phyloP scores from a whole-genome alignment of 1,140 invertebrate genomes.

The Pinna nobilis region DNA sequence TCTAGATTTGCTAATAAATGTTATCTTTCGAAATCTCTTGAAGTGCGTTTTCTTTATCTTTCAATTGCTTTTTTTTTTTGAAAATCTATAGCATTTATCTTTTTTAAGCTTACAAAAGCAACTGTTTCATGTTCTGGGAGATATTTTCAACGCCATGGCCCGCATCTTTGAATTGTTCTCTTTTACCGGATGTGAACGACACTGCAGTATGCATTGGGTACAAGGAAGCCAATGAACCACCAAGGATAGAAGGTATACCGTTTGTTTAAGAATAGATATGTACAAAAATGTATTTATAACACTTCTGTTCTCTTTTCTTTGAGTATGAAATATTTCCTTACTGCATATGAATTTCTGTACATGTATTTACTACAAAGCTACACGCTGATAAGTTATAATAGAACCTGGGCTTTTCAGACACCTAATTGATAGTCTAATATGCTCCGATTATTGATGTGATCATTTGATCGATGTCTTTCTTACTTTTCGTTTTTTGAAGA shows the following conservation, averaged over 20 bases:
- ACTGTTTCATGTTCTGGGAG: conserved; percentile 62
- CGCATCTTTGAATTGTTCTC: conserved; percentile 53
- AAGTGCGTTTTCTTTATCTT: too few relatives aligned
- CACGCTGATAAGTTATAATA: too few relatives aligned
- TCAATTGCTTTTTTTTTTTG: neutral
- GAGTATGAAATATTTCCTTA: too few relatives aligned
- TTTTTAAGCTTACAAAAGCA: conserved; percentile 45
- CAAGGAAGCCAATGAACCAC: conserved; percentile 55
- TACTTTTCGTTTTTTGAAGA: too few relatives aligned
- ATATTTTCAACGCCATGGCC: conserved; percentile 58
- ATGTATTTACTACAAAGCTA: too few relatives aligned
- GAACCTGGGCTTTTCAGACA: too few relatives aligned
- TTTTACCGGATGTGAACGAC: conserved; percentile 59
- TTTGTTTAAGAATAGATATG: neutral
- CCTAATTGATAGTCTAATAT: too few relatives aligned
- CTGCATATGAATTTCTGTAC: too few relatives aligned
- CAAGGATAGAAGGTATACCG: conserved; percentile 46
- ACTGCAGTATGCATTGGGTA: conserved; percentile 63
- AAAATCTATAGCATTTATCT: neutral
- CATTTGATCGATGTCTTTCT: too few relatives aligned
- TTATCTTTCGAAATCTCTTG: neutral
- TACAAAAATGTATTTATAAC: neutral
- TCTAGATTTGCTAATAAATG: neutral
- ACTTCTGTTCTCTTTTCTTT: too few relatives aligned
- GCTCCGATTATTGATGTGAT: too few relatives aligned